These are phyloP conservation scores for Elmis aenea DNA, from an alignment of 2,888 invertebrate genomes.

Conservation along the genomic window DNA sequence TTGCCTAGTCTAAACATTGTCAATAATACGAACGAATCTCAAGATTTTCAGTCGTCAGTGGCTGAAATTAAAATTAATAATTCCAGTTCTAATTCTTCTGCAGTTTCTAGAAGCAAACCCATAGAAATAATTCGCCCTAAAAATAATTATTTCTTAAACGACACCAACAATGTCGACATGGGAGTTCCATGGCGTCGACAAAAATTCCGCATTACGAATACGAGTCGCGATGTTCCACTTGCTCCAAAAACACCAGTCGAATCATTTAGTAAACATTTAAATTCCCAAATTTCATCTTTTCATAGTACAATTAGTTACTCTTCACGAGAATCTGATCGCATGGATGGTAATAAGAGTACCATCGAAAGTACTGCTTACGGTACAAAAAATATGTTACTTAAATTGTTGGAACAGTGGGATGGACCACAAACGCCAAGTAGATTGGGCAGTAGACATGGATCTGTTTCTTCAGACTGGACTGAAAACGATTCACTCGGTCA, in stretches of 20 bases:
- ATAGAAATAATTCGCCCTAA: conserved; percentile 24
- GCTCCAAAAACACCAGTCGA: conserved; percentile 19
- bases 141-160: conserved; percentile 26
- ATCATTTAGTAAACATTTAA: conserved; percentile 27
- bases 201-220: conserved; percentile 62
- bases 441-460: conserved; percentile 60
- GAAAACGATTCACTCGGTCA: conserved; percentile 69
- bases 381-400: conserved; percentile 71
- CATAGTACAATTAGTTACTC: conserved; percentile 8
- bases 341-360: not conserved
- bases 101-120: conserved; percentile 15
- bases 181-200: conserved; percentile 48
- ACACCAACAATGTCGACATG: conserved; percentile 28
- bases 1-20: too few relatives aligned
- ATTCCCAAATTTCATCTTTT: conserved; percentile 25
- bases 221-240: conserved; percentile 66
- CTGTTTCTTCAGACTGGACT: conserved; percentile 72
- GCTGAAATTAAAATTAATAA: conserved; percentile 38
- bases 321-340: conserved; percentile 7
- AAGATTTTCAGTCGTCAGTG: conserved; percentile 10
- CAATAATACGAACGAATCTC: too few relatives aligned
- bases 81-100: conserved; percentile 27
- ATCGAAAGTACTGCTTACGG: conserved; percentile 54
- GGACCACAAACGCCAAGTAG: conserved; percentile 51
- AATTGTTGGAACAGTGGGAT: conserved; percentile 73